Evolutionary conservation across 2,888 invertebrate genomes (phyloP).

Genomic region (Dysmachus trigonus): DNA sequence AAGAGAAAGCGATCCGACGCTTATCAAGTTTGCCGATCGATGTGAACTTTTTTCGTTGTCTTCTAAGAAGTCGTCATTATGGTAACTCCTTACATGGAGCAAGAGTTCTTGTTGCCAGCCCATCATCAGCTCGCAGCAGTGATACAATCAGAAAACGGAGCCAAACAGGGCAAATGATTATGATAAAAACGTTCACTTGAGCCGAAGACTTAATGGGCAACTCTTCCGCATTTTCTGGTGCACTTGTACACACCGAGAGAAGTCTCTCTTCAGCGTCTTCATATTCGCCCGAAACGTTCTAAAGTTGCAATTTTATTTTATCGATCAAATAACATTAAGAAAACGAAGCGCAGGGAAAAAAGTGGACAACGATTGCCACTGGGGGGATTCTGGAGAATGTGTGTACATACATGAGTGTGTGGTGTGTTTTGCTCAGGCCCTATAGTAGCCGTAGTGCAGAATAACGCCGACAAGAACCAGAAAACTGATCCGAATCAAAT

Average conservation of each 20-base stretch:
- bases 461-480: constrained; percentile 28
- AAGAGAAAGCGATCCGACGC: not conserved
- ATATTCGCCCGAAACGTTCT: constrained; percentile 34
- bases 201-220: constrained; percentile 45
- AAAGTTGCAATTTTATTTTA: constrained; percentile 29
- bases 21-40: not conserved
- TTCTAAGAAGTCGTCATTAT: not conserved
- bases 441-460: too few species aligned
- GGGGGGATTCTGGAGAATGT: not conserved
- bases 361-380: constrained; percentile 37
- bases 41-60: not conserved
- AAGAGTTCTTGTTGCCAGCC: constrained; percentile 6
- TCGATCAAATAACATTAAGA: constrained; percentile 34
- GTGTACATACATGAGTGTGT: not conserved
- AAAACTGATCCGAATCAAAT: constrained; percentile 39
- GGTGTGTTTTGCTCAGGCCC: too few species aligned
- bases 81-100: constrained; percentile 14
- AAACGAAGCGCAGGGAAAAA: not conserved
- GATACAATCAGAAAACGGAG: constrained; percentile 20
- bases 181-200: constrained; percentile 42
- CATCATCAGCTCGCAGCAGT: constrained; percentile 26
- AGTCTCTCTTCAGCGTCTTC: not conserved
- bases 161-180: constrained; percentile 36
- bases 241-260: constrained; percentile 41
- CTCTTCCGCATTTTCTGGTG: constrained; percentile 49